Conservation (phyloP, 2,113 vertebrate genomes). For the Crotalus helleri region DNA sequence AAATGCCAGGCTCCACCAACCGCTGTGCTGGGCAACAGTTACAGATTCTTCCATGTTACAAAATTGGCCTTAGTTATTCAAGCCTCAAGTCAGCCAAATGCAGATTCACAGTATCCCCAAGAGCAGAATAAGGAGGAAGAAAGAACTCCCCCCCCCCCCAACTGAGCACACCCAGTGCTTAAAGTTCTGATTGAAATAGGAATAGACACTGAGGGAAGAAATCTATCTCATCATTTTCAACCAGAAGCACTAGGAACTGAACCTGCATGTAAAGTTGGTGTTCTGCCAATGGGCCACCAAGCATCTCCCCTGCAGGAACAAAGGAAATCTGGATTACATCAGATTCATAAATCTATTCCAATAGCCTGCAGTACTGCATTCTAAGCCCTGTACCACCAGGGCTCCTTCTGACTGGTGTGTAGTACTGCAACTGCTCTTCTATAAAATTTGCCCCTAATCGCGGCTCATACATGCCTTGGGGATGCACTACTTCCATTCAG, state of each 20-base stretch:
- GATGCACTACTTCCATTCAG: neutral
- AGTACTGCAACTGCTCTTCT: neutral
- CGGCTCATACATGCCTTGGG: neutral
- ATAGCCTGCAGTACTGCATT: neutral
- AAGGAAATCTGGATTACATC: neutral
- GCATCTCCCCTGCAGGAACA: neutral
- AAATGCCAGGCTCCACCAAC: neutral
- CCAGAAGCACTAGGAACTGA: neutral
- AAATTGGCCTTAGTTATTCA: neutral
- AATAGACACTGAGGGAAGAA: neutral
- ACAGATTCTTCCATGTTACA: neutral
- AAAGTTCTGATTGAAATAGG: neutral
- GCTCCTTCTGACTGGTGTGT: neutral
- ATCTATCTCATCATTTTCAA: neutral
- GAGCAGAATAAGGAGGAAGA: neutral
- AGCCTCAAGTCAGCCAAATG: neutral
- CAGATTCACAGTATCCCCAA: neutral
- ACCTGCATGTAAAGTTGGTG: neutral
- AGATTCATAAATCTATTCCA: neutral
- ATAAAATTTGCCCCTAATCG: neutral
- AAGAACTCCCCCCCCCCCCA: neutral
- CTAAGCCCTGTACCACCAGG: neutral
- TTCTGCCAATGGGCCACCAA: neutral
- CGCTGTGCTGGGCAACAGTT: neutral
- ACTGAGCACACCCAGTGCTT: neutral